These are phyloP conservation scores for Fabriciana adippe DNA, from an alignment of 2,888 invertebrate genomes.

Conservation along the genomic window DNA sequence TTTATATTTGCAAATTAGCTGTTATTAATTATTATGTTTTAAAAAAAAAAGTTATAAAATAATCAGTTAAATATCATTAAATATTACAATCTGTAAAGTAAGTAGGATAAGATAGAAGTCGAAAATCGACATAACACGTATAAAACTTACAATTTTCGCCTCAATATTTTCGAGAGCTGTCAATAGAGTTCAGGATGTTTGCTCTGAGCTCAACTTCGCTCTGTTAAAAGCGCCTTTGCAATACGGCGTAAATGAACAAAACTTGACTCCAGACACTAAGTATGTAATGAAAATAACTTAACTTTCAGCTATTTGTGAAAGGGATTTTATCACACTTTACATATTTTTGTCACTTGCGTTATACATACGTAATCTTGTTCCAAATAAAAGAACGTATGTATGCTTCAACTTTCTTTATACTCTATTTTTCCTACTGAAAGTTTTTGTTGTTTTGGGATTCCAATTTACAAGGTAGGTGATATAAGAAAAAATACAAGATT, in stretches of 20 bases:
- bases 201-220: conserved; percentile 58
- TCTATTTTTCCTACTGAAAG: no score
- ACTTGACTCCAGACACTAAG: conserved; percentile 48
- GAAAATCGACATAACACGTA: conserved; percentile 26
- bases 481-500: no score
- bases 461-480: no score
- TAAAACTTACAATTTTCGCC: conserved; percentile 33
- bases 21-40: no score
- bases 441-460: no score
- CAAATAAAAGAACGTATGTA: no score
- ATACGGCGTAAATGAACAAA: conserved; percentile 51
- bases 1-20: no score
- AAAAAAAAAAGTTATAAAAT: not conserved
- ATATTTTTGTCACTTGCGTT: not conserved
- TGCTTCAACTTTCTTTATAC: no score
- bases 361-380: no score
- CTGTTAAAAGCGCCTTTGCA: conserved; percentile 58
- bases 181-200: conserved; percentile 51
- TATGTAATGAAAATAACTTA: conserved; percentile 32
- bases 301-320: conserved; percentile 28
- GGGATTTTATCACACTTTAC: conserved; percentile 14
- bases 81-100: not conserved
- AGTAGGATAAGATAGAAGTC: conserved; percentile 2
- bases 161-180: conserved; percentile 50
- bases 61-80: not conserved